A percentile compares a stretch with the other conserved stretches of the same genome.
Conservation (phyloP, 2,113 vertebrate species). For the Ginglymostoma cirratum region DNA sequence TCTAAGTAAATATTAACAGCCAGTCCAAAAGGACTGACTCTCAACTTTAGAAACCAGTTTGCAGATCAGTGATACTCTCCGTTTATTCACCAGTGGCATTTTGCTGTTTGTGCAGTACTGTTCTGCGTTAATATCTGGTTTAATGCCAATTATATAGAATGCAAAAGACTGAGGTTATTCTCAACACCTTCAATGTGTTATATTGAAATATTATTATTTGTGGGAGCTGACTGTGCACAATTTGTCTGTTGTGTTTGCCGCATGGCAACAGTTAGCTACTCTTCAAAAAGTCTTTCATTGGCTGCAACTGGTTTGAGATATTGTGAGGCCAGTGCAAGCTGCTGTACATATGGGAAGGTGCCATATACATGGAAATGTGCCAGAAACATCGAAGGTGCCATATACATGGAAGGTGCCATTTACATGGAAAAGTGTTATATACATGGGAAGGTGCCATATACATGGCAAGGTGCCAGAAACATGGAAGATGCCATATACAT, state of each 20-base stretch:
- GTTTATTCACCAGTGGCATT: neutral
- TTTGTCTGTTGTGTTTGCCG: neutral
- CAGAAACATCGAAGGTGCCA: no score
- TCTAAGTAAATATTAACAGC: slow-evolving; percentile 9
- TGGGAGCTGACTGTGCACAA: neutral
- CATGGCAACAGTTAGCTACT: neutral
- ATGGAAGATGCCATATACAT: no score
- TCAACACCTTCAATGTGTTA: neutral
- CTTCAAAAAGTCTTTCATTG: neutral
- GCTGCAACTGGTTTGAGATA: neutral
- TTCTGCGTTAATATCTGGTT: neutral
- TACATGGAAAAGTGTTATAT: no score
- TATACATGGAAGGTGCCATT: no score
- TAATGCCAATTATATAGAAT: neutral
- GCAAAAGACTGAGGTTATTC: neutral
- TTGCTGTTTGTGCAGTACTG: neutral
- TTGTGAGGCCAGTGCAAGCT: no score
- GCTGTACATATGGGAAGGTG: no score
- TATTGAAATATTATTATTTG: neutral
- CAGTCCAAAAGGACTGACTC: neutral
- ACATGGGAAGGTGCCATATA: no score
- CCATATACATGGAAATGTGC: no score
- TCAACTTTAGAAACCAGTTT: neutral
- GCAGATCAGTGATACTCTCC: neutral
- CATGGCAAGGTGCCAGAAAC: no score